Percentiles rank a stretch among this genome's conserved stretches.
phyloP scores from a whole-genome alignment of 1,140 invertebrate genomes.

The Octopus sinensis region DNA sequence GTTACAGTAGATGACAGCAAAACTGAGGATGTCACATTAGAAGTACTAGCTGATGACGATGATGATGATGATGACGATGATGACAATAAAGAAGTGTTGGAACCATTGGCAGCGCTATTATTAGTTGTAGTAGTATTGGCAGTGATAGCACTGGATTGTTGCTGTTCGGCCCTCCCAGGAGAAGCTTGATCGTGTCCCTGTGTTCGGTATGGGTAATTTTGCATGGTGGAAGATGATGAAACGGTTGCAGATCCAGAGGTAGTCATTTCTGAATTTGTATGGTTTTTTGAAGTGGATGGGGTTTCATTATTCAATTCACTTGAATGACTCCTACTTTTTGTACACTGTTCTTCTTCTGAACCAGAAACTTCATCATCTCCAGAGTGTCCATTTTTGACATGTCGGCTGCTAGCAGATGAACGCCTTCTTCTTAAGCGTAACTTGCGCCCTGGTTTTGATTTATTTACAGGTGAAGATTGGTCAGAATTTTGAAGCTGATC shows the following conservation, averaged over 20 bases:
- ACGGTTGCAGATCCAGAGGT: neutral
- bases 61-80: conserved; percentile 6
- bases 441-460: neutral
- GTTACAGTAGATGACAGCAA: neutral
- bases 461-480: neutral
- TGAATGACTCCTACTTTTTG: neutral
- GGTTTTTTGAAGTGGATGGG: neutral
- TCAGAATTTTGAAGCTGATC: neutral
- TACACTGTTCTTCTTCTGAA: neutral
- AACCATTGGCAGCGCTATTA: no score
- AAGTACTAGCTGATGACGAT: neutral
- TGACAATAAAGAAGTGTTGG: no score
- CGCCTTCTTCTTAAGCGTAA: neutral
- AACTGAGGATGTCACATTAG: neutral
- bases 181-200: neutral
- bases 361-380: conserved; percentile 15
- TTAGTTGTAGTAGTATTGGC: neutral
- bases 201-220: neutral
- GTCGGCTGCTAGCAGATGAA: neutral
- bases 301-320: neutral
- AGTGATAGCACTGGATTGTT: neutral
- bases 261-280: neutral
- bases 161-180: neutral
- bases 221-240: neutral
- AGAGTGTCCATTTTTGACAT: neutral